phyloP scores from a whole-genome alignment of 2,888 invertebrate species.

The Drosophila barbarae region DNA sequence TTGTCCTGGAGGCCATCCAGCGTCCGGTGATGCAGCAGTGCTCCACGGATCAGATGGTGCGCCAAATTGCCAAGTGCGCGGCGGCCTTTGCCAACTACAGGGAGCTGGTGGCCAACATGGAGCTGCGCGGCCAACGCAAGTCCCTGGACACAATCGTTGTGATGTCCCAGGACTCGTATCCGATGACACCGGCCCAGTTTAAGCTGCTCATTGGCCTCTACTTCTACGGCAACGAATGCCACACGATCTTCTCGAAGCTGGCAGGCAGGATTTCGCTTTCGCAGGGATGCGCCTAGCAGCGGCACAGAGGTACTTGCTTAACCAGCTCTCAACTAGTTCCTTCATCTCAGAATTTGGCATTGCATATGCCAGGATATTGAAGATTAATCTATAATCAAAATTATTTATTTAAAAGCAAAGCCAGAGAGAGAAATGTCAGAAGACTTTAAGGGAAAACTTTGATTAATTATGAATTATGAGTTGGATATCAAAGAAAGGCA shows the following conservation, averaged over 20 bases:
- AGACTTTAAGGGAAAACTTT: neutral
- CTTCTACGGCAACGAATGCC: conserved; percentile 53
- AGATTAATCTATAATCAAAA: neutral
- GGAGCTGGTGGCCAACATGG: conserved; percentile 31
- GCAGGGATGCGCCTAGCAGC: conserved; percentile 18
- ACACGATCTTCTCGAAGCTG: conserved; percentile 47
- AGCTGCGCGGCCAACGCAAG: conserved; percentile 1
- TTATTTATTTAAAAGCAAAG: neutral
- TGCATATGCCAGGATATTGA: neutral
- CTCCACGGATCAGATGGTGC: conserved; percentile 45
- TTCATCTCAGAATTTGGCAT: neutral
- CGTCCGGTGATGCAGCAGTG: conserved; percentile 55
- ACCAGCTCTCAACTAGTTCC: conserved; percentile 3
- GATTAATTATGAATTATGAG: neutral
- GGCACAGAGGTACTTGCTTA: neutral
- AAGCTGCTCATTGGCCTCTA: conserved; percentile 66
- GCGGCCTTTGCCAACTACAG: conserved; percentile 54
- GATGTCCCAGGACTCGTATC: conserved; percentile 48
- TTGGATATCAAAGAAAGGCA: neutral
- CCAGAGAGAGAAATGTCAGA: neutral
- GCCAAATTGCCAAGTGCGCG: conserved; percentile 56
- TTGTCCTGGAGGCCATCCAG: conserved; percentile 42
- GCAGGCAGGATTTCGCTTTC: conserved; percentile 25
- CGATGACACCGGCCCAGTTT: conserved; percentile 56
- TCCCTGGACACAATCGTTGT: conserved; percentile 53